A percentile compares a stretch with the other conserved stretches of the same genome.
Evolutionary conservation across 2,888 invertebrate species (phyloP).

Genomic region (Neria commutata): DNA sequence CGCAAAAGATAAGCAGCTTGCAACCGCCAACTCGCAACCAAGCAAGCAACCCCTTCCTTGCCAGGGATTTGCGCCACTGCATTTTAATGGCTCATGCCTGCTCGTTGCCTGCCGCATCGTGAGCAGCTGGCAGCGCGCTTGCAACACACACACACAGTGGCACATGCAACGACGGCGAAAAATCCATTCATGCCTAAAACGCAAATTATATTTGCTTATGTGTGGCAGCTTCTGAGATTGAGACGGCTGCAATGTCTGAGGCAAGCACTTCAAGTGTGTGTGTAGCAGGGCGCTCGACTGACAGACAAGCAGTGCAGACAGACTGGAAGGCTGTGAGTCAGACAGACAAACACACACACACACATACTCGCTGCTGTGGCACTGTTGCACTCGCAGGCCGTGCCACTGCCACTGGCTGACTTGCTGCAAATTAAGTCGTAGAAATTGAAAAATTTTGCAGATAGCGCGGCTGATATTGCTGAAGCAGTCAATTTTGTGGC

Average conservation of each 20-base stretch:
- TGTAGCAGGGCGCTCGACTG: not conserved
- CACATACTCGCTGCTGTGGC: not conserved
- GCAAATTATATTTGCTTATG: constrained; percentile 33
- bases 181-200: constrained; percentile 34
- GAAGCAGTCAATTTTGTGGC: constrained; percentile 1
- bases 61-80: not conserved
- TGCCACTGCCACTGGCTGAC: not conserved
- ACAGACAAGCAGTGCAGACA: not conserved
- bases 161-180: not conserved
- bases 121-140: not conserved
- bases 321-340: too few relatives aligned
- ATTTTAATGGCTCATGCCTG: not conserved
- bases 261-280: not conserved
- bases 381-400: not conserved
- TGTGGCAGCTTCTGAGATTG: constrained; percentile 6
- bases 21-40: not conserved
- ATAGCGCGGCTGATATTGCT: not conserved
- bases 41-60: not conserved
- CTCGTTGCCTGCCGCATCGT: not conserved
- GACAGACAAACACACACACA: not conserved
- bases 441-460: constrained; percentile 19
- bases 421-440: constrained; percentile 19
- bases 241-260: not conserved
- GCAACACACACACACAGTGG: not conserved
- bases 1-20: not conserved